Conservation (phyloP, 1,140 invertebrate genomes). For the Magallana ariakensis region DNA sequence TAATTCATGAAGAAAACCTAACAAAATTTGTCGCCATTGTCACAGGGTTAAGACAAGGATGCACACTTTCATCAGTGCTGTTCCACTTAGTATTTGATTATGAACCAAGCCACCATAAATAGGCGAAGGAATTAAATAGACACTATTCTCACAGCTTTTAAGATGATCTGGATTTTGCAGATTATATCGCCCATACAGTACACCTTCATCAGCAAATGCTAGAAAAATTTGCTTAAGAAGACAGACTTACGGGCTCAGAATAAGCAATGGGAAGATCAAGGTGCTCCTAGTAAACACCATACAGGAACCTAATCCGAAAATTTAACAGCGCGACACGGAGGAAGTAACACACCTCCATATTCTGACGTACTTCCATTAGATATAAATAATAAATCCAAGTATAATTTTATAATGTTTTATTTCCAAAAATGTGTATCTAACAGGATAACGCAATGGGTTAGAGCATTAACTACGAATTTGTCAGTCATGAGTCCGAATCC, state of each 20-base stretch:
- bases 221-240: background rate
- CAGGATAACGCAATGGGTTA: too few relatives aligned
- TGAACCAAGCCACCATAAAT: background rate
- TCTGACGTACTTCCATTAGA: too few relatives aligned
- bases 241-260: background rate
- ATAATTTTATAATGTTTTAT: too few relatives aligned
- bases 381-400: too few relatives aligned
- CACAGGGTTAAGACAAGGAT: constrained; percentile 40
- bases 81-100: constrained; percentile 30
- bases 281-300: too few relatives aligned
- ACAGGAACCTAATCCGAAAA: too few relatives aligned
- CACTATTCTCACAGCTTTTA: constrained; percentile 38
- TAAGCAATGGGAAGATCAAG: too few relatives aligned
- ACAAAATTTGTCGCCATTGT: background rate
- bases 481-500: too few relatives aligned
- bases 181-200: constrained; percentile 15
- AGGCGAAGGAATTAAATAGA: constrained; percentile 31
- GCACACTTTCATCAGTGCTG: background rate
- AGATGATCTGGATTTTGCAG: constrained; percentile 45
- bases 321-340: too few relatives aligned
- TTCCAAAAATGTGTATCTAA: too few relatives aligned
- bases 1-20: constrained; percentile 2
- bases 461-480: too few relatives aligned
- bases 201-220: constrained; percentile 29
- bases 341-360: too few relatives aligned